Evolutionary conservation across 2,113 vertebrate genomes (phyloP).

Genomic region (Dendrocopos noguchii): DNA sequence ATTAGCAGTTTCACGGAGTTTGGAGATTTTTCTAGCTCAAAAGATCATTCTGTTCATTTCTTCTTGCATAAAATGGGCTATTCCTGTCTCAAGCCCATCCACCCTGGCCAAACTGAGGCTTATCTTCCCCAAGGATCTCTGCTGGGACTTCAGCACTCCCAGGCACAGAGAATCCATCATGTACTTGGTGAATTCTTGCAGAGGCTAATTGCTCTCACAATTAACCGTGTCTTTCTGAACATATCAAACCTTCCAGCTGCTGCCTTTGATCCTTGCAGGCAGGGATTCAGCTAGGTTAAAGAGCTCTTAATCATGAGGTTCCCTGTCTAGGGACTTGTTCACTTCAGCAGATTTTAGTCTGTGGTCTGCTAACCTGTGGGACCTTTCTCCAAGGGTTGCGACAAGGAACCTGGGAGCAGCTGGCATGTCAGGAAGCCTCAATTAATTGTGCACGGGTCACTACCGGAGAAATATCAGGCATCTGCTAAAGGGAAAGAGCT

Average conservation of each 20-base stretch:
- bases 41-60: conserved; percentile 29
- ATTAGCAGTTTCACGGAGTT: conserved; percentile 53
- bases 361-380: neutral
- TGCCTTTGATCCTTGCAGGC: conserved; percentile 12
- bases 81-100: neutral
- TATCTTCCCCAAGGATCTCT: neutral
- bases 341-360: neutral
- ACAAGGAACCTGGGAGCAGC: neutral
- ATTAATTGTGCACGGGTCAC: fast-evolving
- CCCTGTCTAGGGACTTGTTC: neutral
- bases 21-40: conserved; percentile 44
- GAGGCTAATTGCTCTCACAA: conserved; percentile 22
- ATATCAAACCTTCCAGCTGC: neutral
- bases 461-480: neutral
- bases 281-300: neutral
- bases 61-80: conserved; percentile 11
- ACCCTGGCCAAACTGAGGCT: neutral
- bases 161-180: neutral
- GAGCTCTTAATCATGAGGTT: neutral
- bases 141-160: neutral
- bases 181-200: conserved; percentile 2
- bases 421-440: neutral
- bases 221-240: neutral
- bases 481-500: neutral
- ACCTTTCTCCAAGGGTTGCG: neutral